phyloP scores from a whole-genome alignment of 2,888 invertebrate species.

The Tachina grossa region DNA sequence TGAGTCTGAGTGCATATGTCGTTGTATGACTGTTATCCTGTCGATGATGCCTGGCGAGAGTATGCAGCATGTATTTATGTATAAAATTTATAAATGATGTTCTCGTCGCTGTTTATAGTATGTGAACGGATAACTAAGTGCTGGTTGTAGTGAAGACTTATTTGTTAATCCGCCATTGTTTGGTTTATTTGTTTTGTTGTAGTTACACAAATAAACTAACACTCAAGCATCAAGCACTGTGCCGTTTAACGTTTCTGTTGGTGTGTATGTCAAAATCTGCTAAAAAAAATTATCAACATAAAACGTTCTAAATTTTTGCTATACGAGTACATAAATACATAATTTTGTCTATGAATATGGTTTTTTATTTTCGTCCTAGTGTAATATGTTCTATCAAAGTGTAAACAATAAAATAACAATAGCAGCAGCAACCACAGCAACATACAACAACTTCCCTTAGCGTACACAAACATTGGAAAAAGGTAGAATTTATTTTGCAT shows the following conservation, averaged over 20 bases:
- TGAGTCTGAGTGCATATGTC: background rate
- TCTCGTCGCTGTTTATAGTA: conserved; percentile 34
- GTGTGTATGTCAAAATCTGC: background rate
- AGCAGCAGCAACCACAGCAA: conserved; percentile 13
- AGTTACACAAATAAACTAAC: background rate
- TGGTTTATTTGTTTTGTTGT: conserved; percentile 41
- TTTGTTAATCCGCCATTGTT: conserved; percentile 61
- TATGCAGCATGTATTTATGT: background rate
- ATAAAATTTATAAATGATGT: conserved; percentile 45
- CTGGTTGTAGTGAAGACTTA: conserved; percentile 40
- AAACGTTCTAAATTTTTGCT: conserved; percentile 45
- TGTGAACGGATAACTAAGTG: conserved; percentile 48
- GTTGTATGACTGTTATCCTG: background rate
- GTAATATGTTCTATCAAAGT: conserved; percentile 55
- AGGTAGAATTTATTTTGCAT: conserved; percentile 48
- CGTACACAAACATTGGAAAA: background rate
- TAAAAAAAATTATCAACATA: conserved; percentile 23
- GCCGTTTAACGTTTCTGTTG: conserved; percentile 1
- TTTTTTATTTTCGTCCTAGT: conserved; percentile 35
- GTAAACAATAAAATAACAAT: conserved; percentile 48
- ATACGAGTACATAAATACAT: background rate
- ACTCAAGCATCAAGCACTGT: background rate
- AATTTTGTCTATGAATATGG: background rate
- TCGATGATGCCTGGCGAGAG: conserved; percentile 16
- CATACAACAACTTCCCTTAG: conserved; percentile 19